phyloP scores from a whole-genome alignment of 2,888 invertebrate genomes.

The Nyleta sp. region DNA sequence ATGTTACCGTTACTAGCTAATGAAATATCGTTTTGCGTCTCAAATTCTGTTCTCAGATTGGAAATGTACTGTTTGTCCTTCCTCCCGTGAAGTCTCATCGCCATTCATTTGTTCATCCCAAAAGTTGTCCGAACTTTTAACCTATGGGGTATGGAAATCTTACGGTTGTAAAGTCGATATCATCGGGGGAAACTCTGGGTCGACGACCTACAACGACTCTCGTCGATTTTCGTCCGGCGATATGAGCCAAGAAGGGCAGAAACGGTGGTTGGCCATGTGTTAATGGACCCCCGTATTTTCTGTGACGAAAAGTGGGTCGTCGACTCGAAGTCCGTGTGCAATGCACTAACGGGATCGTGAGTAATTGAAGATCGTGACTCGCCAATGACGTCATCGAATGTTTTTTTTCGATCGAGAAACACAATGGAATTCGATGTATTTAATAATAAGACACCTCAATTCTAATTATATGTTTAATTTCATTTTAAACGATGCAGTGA shows the following conservation, averaged over 20 bases:
- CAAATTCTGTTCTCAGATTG: too few species aligned
- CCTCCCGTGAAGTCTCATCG: too few species aligned
- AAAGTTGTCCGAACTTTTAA: too few species aligned
- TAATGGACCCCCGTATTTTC: constrained; percentile 36
- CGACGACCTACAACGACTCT: constrained; percentile 26
- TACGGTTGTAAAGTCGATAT: constrained; percentile 22
- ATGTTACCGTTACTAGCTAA: too few species aligned
- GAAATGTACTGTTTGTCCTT: too few species aligned
- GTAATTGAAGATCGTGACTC: constrained; percentile 35
- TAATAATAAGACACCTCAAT: neutral
- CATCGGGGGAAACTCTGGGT: constrained; percentile 6
- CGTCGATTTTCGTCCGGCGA: constrained; percentile 23
- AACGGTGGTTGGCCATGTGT: constrained; percentile 37
- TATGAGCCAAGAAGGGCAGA: constrained; percentile 33
- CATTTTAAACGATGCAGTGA: neutral
- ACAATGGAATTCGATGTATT: neutral
- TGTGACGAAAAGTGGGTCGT: constrained; percentile 25
- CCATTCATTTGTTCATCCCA: too few species aligned
- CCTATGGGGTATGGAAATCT: too few species aligned
- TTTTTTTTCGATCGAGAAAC: neutral
- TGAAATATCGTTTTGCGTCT: too few species aligned
- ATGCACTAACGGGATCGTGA: constrained; percentile 36
- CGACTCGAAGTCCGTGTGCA: too few species aligned
- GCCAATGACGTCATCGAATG: constrained; percentile 12
- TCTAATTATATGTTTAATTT: constrained; percentile 12